These are phyloP conservation scores for Chaetoderma sp. DNA, from an alignment of 2,888 invertebrate species.

Conservation along the genomic window DNA sequence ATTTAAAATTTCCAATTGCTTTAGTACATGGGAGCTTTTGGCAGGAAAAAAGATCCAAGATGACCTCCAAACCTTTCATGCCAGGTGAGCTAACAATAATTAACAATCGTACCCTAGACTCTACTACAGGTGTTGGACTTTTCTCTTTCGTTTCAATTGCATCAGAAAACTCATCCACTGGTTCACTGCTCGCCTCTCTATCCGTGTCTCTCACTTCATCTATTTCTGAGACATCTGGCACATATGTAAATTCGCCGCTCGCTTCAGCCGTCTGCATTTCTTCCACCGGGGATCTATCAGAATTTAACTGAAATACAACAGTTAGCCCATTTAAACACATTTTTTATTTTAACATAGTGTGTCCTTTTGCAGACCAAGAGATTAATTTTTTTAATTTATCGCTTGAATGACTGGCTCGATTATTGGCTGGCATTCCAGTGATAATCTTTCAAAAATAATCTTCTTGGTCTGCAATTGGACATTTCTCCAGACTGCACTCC, in stretches of 20 bases:
- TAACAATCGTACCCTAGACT: too few relatives aligned
- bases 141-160: too few relatives aligned
- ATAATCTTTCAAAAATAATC: neutral
- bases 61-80: too few relatives aligned
- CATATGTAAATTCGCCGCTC: slow-evolving; percentile 71
- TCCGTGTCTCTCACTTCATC: too few relatives aligned
- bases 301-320: slow-evolving; percentile 63
- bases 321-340: slow-evolving; percentile 7
- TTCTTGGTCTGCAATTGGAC: neutral
- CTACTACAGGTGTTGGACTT: too few relatives aligned
- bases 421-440: too few relatives aligned
- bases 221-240: slow-evolving; percentile 41
- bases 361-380: neutral
- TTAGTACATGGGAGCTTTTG: too few relatives aligned
- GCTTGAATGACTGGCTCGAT: neutral
- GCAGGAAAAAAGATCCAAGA: too few relatives aligned
- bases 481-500: neutral
- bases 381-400: neutral
- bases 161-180: too few relatives aligned
- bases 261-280: slow-evolving; percentile 79
- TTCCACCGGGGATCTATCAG: slow-evolving; percentile 78
- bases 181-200: too few relatives aligned
- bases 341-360: neutral
- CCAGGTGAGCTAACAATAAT: too few relatives aligned
- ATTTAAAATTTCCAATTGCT: too few relatives aligned